These are phyloP conservation scores for Frankliniella intonsa DNA, from an alignment of 2,888 invertebrate genomes.

Conservation along the genomic window DNA sequence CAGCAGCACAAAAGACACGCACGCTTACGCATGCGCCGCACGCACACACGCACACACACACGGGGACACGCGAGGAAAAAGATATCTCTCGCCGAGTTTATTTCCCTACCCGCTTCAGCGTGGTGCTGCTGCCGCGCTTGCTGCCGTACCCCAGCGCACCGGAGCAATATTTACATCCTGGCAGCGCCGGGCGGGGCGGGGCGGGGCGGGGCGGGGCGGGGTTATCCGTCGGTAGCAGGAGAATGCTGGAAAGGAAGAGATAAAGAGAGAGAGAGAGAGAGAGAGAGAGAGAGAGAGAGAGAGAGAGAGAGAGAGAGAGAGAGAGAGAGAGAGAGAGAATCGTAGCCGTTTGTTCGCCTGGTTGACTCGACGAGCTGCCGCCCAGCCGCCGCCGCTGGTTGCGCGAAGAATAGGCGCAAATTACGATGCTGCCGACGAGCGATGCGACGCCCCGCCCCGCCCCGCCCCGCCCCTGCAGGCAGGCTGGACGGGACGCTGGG, in stretches of 20 bases:
- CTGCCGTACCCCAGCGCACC: background rate
- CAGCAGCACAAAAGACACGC: background rate
- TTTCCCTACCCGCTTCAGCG: background rate
- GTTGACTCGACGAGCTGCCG: background rate
- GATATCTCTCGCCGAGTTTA: background rate
- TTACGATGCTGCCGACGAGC: background rate
- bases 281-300: too few relatives aligned
- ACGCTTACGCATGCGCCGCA: background rate
- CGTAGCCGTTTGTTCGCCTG: too few relatives aligned
- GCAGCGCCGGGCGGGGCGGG: too few relatives aligned
- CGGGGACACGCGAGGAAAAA: background rate
- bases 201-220: too few relatives aligned
- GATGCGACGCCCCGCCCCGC: too few relatives aligned
- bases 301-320: too few relatives aligned
- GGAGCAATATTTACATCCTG: background rate
- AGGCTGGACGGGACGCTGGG: too few relatives aligned
- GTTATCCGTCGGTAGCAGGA: too few relatives aligned
- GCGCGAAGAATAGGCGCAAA: background rate
- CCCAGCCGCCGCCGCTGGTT: background rate
- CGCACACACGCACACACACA: background rate
- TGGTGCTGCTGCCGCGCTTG: background rate
- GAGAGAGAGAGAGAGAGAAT: too few relatives aligned
- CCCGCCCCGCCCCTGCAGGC: too few relatives aligned
- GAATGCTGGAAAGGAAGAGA: too few relatives aligned
- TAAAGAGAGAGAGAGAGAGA: too few relatives aligned